Percentiles rank a stretch among this genome's conserved stretches.
Conservation (phyloP, 2,888 invertebrate genomes). For the Reticulitermes lucifugus region DNA sequence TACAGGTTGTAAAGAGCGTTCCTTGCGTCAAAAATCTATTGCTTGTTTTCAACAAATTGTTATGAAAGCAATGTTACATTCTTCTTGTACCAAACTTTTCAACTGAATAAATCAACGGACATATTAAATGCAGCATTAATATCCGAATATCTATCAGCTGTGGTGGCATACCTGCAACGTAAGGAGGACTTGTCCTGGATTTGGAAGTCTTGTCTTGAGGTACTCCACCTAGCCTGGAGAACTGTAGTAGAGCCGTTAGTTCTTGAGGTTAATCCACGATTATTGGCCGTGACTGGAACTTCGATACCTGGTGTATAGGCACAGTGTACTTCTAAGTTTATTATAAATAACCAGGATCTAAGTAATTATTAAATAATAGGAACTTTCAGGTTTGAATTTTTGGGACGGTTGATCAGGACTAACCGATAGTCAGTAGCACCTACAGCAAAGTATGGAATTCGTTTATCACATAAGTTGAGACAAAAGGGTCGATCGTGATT, state of each 20-base stretch:
- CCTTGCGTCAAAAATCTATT: too few relatives aligned
- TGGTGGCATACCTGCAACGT: too few relatives aligned
- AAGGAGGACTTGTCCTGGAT: not conserved
- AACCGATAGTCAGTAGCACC: conserved; percentile 31
- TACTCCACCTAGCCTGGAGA: conserved; percentile 8
- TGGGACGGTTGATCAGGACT: conserved; percentile 39
- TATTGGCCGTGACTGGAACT: conserved; percentile 27
- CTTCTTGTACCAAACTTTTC: too few relatives aligned
- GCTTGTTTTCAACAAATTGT: too few relatives aligned
- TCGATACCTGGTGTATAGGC: conserved; percentile 30
- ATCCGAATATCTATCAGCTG: too few relatives aligned
- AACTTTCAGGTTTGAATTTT: conserved; percentile 36
- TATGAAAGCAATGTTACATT: too few relatives aligned
- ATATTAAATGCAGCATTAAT: too few relatives aligned
- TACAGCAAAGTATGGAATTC: conserved; percentile 25
- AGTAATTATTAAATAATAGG: conserved; percentile 41
- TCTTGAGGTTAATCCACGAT: conserved; percentile 19
- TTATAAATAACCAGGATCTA: conserved; percentile 36
- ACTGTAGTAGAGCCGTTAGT: conserved; percentile 28
- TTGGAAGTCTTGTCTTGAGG: not conserved
- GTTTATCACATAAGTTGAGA: conserved; percentile 15
- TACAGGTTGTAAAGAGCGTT: too few relatives aligned
- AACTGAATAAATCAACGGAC: too few relatives aligned
- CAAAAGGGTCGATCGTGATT: not conserved
- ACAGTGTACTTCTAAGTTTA: conserved; percentile 32